Evolutionary conservation across 2,113 vertebrate species (phyloP).

Genomic region (Corythornis vintsioides): DNA sequence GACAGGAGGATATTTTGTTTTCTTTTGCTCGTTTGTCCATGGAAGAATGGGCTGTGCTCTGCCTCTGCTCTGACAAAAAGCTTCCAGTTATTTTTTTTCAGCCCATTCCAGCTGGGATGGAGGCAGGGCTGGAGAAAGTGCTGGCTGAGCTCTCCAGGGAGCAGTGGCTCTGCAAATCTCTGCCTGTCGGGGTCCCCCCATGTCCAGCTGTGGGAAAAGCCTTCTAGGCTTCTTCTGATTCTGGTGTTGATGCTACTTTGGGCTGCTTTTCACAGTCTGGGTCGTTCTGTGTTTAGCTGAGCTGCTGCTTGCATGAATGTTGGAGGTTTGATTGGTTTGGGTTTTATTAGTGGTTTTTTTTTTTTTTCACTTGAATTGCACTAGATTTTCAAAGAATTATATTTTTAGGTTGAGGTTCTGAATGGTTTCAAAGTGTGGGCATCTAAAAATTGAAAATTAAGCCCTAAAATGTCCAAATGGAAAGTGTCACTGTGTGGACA

Average conservation of each 20-base stretch:
- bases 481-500: rapidly evolving
- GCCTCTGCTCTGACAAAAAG: conserved; percentile 3
- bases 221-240: neutral
- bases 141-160: conserved; percentile 12
- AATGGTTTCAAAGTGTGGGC: neutral
- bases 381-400: neutral
- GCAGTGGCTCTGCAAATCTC: neutral
- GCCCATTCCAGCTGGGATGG: conserved; percentile 12
- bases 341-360: neutral
- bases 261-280: neutral
- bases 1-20: conserved; percentile 35
- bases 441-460: neutral
- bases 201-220: neutral
- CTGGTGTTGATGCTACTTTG: neutral
- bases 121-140: conserved; percentile 23
- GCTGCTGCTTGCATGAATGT: neutral
- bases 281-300: neutral
- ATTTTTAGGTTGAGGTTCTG: neutral
- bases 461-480: neutral
- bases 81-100: conserved; percentile 42
- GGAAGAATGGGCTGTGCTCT: conserved; percentile 16
- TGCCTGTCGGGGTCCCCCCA: neutral
- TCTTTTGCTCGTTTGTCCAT: neutral
- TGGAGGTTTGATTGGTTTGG: neutral
- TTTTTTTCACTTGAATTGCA: neutral